Evolutionary conservation across 2,888 invertebrate genomes (phyloP).

Genomic region (Plagodis dolabraria): DNA sequence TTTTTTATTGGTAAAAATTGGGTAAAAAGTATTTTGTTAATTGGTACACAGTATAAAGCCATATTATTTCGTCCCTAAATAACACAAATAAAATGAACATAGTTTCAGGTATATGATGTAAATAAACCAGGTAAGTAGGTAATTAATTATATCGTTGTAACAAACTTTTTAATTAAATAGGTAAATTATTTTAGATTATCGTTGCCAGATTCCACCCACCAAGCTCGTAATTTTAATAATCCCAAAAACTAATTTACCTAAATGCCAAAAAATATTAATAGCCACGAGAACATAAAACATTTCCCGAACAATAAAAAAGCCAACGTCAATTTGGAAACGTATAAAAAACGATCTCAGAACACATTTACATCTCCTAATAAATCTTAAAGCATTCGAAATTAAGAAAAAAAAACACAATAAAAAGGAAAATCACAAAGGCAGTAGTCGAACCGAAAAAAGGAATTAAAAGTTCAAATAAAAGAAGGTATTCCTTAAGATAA

Average conservation of each 20-base stretch:
- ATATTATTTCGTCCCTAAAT: no score
- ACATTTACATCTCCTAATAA: slow-evolving; percentile 76
- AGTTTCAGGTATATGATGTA: no score
- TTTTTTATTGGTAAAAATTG: no score
- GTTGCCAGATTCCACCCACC: neutral
- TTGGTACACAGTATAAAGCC: no score
- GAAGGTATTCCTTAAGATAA: slow-evolving; percentile 82
- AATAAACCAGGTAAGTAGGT: no score
- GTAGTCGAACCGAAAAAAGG: slow-evolving; percentile 77
- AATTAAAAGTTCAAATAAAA: slow-evolving; percentile 83
- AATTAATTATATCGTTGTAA: no score
- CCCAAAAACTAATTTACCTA: slow-evolving; percentile 36
- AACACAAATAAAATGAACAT: no score
- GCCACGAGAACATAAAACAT: slow-evolving; percentile 50
- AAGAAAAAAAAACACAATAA: slow-evolving; percentile 52
- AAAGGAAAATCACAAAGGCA: slow-evolving; percentile 66
- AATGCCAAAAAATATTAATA: slow-evolving; percentile 48
- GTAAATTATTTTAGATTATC: neutral
- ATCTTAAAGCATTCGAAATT: slow-evolving; percentile 67
- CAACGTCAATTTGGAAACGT: slow-evolving; percentile 51
- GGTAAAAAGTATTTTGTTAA: no score
- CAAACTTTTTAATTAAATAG: neutral
- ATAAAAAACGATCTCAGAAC: slow-evolving; percentile 56
- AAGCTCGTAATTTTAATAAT: slow-evolving; percentile 19
- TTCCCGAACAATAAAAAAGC: slow-evolving; percentile 51